phyloP scores from a whole-genome alignment of 2,888 invertebrate species.

The Epinotia brunnichana region DNA sequence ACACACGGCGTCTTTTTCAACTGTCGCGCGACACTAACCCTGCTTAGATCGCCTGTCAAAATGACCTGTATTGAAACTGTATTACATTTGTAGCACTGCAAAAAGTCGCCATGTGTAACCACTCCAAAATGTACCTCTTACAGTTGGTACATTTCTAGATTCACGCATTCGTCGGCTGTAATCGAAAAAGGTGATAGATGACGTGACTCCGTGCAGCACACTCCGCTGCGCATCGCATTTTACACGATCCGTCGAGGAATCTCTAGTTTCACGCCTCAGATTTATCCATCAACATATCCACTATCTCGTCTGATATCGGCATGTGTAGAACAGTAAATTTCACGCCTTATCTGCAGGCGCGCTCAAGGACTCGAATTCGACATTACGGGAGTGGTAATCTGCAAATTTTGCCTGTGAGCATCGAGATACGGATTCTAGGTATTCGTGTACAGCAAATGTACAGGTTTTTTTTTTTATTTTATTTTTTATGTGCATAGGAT shows the following conservation, averaged over 20 bases:
- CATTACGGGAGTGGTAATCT: conserved; percentile 26
- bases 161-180: conserved; percentile 35
- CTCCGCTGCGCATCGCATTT: conserved; percentile 23
- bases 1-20: too few species aligned
- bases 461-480: too few species aligned
- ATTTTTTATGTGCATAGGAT: background rate
- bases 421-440: conserved; percentile 9
- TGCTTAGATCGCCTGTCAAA: too few species aligned
- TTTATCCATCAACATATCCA: conserved; percentile 16
- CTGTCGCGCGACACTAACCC: too few species aligned
- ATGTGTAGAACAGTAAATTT: conserved; percentile 18
- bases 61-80: too few species aligned
- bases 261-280: conserved; percentile 8
- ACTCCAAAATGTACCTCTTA: too few species aligned
- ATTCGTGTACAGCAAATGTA: conserved; percentile 14
- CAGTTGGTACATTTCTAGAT: conserved; percentile 5
- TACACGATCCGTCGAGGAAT: conserved; percentile 1
- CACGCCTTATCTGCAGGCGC: conserved; percentile 23
- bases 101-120: too few species aligned
- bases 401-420: conserved; percentile 23
- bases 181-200: conserved; percentile 37
- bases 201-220: conserved; percentile 6
- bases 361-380: conserved; percentile 16
- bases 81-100: too few species aligned
- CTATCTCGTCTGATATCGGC: conserved; percentile 22